Evolutionary conservation across 2,888 invertebrate genomes (phyloP).

Genomic region (Macropis europaea): DNA sequence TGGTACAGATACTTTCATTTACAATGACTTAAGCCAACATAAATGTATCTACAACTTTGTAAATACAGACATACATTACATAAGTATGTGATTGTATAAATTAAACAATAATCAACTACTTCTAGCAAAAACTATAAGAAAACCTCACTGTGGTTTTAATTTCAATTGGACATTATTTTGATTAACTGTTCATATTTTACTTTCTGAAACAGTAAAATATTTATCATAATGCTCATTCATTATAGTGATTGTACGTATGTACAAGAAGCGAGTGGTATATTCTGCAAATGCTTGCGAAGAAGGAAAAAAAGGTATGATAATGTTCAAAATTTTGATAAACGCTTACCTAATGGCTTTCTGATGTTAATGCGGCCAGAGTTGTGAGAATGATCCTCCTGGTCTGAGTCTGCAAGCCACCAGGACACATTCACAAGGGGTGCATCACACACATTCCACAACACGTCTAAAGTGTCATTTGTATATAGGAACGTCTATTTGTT

Average conservation of each 20-base stretch:
- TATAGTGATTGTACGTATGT: conserved; percentile 18
- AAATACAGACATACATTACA: conserved; percentile 2
- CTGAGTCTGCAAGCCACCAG: conserved; percentile 79
- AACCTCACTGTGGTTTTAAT: background rate
- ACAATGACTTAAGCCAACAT: conserved; percentile 6
- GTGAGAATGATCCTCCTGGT: conserved; percentile 79
- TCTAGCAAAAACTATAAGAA: conserved; percentile 10
- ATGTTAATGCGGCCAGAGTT: conserved; percentile 80
- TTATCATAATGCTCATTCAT: conserved; percentile 14
- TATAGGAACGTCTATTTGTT: conserved; percentile 54
- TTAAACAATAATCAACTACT: conserved; percentile 15
- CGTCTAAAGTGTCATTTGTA: conserved; percentile 75
- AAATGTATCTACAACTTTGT: conserved; percentile 10
- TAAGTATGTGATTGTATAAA: conserved; percentile 6
- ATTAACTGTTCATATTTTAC: conserved; percentile 13
- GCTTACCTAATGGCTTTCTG: conserved; percentile 83
- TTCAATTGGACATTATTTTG: conserved; percentile 3
- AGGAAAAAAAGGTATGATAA: conserved; percentile 18
- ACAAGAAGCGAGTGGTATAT: conserved; percentile 37
- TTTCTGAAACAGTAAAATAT: conserved; percentile 21
- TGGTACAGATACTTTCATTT: conserved; percentile 5
- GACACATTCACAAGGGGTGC: conserved; percentile 78
- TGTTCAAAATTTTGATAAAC: conserved; percentile 36
- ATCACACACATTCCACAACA: conserved; percentile 79
- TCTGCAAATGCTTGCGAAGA: conserved; percentile 31